phyloP scores from a whole-genome alignment of 2,797 vertebrate genomes.

The Saxicola maurus region DNA sequence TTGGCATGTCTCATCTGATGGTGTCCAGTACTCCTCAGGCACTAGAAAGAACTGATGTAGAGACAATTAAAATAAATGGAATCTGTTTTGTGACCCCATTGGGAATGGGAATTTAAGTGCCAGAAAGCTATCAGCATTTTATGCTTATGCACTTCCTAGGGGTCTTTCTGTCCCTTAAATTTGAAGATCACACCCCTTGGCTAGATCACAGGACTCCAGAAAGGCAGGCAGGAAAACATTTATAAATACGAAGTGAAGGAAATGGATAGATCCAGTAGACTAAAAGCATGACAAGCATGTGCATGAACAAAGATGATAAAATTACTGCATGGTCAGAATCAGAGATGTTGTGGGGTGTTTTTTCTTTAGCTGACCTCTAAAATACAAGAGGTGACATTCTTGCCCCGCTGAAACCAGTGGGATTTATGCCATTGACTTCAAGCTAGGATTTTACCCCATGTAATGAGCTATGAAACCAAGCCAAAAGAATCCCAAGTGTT shows the following conservation, averaged over 20 bases:
- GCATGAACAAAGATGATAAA: background rate
- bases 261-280: background rate
- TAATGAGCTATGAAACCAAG: background rate
- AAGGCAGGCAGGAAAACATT: background rate
- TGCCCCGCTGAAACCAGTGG: background rate
- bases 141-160: background rate
- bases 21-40: background rate
- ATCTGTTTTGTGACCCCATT: background rate
- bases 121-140: background rate
- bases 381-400: background rate
- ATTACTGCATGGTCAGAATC: background rate
- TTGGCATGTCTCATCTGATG: background rate
- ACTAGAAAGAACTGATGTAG: background rate
- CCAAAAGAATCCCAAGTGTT: background rate
- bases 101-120: background rate
- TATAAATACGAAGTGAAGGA: background rate
- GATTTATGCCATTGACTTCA: conserved; percentile 5
- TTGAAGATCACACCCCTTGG: background rate
- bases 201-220: background rate
- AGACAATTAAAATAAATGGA: conserved; percentile 16
- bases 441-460: background rate
- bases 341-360: background rate
- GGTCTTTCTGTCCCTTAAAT: background rate
- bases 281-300: background rate
- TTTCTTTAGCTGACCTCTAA: background rate